Evolutionary conservation across 2,113 vertebrate species (phyloP).

Genomic region (Scartelaos histophorus): DNA sequence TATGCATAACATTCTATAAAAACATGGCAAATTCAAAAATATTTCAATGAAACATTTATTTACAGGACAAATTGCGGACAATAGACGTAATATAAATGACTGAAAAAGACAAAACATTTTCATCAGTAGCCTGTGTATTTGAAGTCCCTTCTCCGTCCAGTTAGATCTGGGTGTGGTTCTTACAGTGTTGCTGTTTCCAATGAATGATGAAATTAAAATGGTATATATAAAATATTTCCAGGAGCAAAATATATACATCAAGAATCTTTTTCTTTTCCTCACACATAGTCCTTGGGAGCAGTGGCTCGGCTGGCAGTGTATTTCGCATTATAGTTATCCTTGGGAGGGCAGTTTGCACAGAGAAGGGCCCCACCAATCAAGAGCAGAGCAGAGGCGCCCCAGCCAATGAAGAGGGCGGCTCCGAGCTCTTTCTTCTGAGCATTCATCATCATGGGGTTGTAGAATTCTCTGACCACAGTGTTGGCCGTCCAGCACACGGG

Average conservation of each 20-base stretch:
- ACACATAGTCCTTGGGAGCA: constrained; percentile 85
- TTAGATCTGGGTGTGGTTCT: not conserved
- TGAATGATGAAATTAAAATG: not conserved
- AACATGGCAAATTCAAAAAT: not conserved
- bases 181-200: not conserved
- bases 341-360: constrained; percentile 86
- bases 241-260: not conserved
- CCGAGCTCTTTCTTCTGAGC: constrained; percentile 87
- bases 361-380: constrained; percentile 84
- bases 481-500: constrained; percentile 89
- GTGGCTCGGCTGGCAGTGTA: constrained; percentile 77
- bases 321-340: constrained; percentile 80
- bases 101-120: not conserved
- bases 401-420: constrained; percentile 87
- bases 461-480: constrained; percentile 83
- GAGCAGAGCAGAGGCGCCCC: constrained; percentile 82
- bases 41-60: not conserved
- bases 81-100: not conserved
- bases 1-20: not conserved
- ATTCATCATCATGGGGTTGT: constrained; percentile 73
- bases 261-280: constrained; percentile 41
- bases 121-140: not conserved
- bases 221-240: not conserved
- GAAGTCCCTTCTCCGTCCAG: not conserved
- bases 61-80: not conserved